A percentile compares a stretch with the other conserved stretches of the same genome.
Evolutionary conservation across 2,113 vertebrate genomes (phyloP).

Genomic region (Phainopepla nitens): DNA sequence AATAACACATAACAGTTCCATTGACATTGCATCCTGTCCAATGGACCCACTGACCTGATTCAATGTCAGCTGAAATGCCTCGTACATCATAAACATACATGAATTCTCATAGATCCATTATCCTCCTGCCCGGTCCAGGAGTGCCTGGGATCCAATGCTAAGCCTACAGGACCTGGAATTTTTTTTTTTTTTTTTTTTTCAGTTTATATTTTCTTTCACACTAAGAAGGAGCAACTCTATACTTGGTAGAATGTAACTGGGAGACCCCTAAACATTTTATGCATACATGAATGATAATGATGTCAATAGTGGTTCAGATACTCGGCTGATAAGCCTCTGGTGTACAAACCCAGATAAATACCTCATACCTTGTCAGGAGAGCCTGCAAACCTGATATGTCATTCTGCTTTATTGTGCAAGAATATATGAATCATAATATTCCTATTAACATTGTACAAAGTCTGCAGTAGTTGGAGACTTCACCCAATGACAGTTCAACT

Average conservation of each 20-base stretch:
- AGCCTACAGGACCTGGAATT: neutral
- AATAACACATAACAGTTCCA: constrained; percentile 77
- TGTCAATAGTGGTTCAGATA: constrained; percentile 54
- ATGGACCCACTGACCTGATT: constrained; percentile 78
- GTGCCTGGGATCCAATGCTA: neutral
- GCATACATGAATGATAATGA: constrained; percentile 61
- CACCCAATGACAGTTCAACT: constrained; percentile 4
- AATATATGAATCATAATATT: constrained; percentile 66
- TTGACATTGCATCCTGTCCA: constrained; percentile 75
- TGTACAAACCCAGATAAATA: constrained; percentile 55
- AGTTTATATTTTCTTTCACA: neutral
- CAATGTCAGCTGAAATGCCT: constrained; percentile 73
- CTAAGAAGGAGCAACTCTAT: neutral
- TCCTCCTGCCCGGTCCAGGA: neutral
- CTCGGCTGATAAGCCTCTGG: constrained; percentile 17
- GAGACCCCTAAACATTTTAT: constrained; percentile 24
- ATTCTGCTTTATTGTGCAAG: constrained; percentile 59
- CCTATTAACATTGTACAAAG: constrained; percentile 56
- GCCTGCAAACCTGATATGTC: constrained; percentile 60
- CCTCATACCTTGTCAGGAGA: constrained; percentile 58
- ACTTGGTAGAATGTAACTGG: neutral
- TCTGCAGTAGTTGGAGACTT: constrained; percentile 33
- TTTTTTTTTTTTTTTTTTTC: neutral
- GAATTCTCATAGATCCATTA: constrained; percentile 60
- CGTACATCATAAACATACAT: constrained; percentile 66